Base-by-base conservation (phyloP, 2,113 vertebrate species). In the Bos indicus region DNA sequence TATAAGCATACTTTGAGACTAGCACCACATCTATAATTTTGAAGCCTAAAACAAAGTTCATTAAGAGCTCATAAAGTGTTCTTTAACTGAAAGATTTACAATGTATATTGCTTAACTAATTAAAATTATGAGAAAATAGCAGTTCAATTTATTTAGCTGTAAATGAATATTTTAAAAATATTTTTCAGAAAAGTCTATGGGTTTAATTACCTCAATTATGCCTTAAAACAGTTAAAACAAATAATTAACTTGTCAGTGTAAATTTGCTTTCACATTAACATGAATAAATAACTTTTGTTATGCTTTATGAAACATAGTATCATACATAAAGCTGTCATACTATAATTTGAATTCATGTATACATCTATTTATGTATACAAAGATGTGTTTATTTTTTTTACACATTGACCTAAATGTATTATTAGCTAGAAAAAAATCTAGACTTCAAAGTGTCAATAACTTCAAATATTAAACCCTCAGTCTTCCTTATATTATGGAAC, bases 161-260 rank as follows among this genome's bases (percentile, higher is more conserved):
- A 96, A 15, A 59, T 96, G 83, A 93, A 87, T 84, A 90, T 30
- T 92, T 93, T 14, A 93, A 91, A 94, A 98, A 91, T 93, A 93
- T 74, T 91, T 21, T 59, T 95, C 36, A 82, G 17, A 91, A 93
- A 26, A 95, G 2, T 3, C 36, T 64, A 93, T 91, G 78, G 52
- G 91, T 96, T 90, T 95, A 97, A 59, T 96, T 91, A 90, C 30
- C 62, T 97, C 86, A 96, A 84, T 90, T 93, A 96, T 91, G 28
- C 52, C 52, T 87, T 86, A 92, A 90, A 90, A 56, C 7, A 94
- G 21, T 93, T 96, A 91, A 97, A 94, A 93, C 84, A 97, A 96
- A 94, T 87, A 95, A 96, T 97, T 97, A 97, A 93, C 30, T 94
- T 91, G 93, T 88, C 46, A 86, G 56, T 93, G 25, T 94, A 90